Conservation (phyloP, 30 jellyfish, hydroid and myxozoan species). For the Nemopilema nomurai region DNA sequence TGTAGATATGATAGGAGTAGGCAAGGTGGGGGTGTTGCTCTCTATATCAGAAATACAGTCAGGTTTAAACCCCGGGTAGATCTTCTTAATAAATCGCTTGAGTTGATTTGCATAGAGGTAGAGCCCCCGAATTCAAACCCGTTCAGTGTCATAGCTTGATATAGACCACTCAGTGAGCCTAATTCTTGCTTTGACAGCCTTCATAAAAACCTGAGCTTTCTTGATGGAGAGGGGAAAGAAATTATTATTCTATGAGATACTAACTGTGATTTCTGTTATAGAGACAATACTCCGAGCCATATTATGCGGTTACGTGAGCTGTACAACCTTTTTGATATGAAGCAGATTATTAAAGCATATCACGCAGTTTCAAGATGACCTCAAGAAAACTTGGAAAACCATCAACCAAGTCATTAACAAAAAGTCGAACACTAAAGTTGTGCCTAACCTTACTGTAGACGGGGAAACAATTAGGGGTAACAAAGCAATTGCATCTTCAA, state of each 20-base stretch:
- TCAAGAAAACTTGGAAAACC: constrained; percentile 8
- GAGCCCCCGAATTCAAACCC: constrained; percentile 24
- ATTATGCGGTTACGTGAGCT: too few species aligned
- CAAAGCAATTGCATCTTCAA: constrained; percentile 16
- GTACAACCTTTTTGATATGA: too few species aligned
- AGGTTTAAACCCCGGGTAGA: neutral
- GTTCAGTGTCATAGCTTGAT: constrained; percentile 1
- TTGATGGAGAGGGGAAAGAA: neutral
- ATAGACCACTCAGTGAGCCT: neutral
- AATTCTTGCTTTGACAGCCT: neutral
- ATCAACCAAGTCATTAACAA: constrained; percentile 10
- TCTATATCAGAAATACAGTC: neutral
- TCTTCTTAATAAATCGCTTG: neutral
- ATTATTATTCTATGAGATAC: constrained; percentile 4
- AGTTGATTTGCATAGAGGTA: neutral
- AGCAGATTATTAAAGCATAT: too few species aligned
- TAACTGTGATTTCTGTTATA: constrained; percentile 10
- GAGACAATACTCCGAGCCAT: too few species aligned
- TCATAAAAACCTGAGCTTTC: neutral
- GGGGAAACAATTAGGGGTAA: constrained; percentile 19
- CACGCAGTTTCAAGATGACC: constrained; percentile 3
- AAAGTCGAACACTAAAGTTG: constrained; percentile 1
- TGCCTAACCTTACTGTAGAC: constrained; percentile 12
- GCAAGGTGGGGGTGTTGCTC: constrained; percentile 1
- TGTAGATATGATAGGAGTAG: neutral